Evolutionary conservation across 1,140 invertebrate genomes (phyloP), one percentile per base, ranked within the genome.

Genomic region (Helicoverpa armigera): DNA sequence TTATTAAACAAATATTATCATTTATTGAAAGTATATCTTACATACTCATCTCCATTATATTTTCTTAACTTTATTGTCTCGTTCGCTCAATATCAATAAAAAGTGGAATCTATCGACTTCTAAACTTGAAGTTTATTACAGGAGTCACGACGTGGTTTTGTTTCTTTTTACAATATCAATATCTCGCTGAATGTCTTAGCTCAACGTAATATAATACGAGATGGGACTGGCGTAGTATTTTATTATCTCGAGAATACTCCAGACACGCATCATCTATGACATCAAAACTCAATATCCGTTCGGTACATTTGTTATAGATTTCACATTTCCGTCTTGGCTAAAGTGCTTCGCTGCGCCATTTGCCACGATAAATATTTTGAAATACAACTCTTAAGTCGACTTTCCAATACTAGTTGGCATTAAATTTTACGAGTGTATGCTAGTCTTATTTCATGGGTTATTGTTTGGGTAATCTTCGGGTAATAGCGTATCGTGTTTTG

Each of bases 261-360:
- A 89, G 86, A 87, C 89, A 89, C 89, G 85, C 85, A 88, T 89
- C 88, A 86, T 91, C 84, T 87, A 88, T 87, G 90, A 92, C 87
- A 89, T 93, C 90, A 90, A 90, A 93, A 90, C 90, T 90, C 90
- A 91, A 93, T 93, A 90, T 91, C 88, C 86, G 85, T 88, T 84
- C 85, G 86, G 89, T 90, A 89, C 86, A 89, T 91, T 89, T 87
- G 86, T 88, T 90, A 90, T 91, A 87, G 87, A 92, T 90, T 91
- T 90, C 85, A 88, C 86, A 90, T 91, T 91, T 91, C 88, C 89
- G 86, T 77, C 82, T 61, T 70, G 70, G 75, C 83, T 86, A 85
- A 85, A 88, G 83, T 86, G 85, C 83, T 89, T 65, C 69, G 81
- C 75, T 81, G 81, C 83, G 78, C 84, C 82, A 89, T 90, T 91